Percentiles rank a stretch among this genome's conserved stretches.
phyloP scores from a whole-genome alignment of 2,113 vertebrate genomes.

The Tamias sibiricus region DNA sequence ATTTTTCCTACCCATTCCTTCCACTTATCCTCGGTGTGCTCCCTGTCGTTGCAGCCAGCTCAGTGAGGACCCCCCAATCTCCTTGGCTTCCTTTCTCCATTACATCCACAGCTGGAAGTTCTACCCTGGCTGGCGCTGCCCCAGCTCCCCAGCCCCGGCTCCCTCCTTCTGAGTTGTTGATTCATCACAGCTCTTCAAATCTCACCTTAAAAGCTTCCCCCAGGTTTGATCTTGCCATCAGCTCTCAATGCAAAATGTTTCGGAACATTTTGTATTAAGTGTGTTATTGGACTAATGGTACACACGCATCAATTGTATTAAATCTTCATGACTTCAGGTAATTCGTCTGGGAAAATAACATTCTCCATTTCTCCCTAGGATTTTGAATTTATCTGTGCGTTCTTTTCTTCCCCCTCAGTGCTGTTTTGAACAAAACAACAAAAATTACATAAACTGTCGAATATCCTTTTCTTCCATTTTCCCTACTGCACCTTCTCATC shows the following conservation, averaged over 20 bases:
- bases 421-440: conserved; percentile 74
- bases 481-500: conserved; percentile 59
- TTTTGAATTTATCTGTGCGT: conserved; percentile 62
- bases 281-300: conserved; percentile 73
- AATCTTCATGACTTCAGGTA: conserved; percentile 76
- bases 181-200: conserved; percentile 64
- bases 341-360: conserved; percentile 63
- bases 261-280: conserved; percentile 64
- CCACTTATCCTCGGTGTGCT: not conserved
- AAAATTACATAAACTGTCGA: conserved; percentile 73
- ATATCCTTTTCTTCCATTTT: conserved; percentile 72
- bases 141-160: not conserved
- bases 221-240: conserved; percentile 50
- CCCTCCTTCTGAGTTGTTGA: conserved; percentile 64
- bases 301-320: conserved; percentile 67
- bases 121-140: not conserved
- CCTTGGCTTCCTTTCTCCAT: conserved; percentile 43
- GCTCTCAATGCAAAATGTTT: conserved; percentile 68
- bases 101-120: conserved; percentile 63
- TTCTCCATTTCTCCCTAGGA: conserved; percentile 73
- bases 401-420: conserved; percentile 39
- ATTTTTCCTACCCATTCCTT: conserved; percentile 21
- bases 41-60: not conserved
- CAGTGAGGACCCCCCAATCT: not conserved
- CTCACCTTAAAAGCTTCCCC: conserved; percentile 71